A percentile compares a stretch with the other conserved stretches of the same genome.
Evolutionary conservation across 2,113 vertebrate genomes (phyloP).

Genomic region (Sclerurus mexicanus): DNA sequence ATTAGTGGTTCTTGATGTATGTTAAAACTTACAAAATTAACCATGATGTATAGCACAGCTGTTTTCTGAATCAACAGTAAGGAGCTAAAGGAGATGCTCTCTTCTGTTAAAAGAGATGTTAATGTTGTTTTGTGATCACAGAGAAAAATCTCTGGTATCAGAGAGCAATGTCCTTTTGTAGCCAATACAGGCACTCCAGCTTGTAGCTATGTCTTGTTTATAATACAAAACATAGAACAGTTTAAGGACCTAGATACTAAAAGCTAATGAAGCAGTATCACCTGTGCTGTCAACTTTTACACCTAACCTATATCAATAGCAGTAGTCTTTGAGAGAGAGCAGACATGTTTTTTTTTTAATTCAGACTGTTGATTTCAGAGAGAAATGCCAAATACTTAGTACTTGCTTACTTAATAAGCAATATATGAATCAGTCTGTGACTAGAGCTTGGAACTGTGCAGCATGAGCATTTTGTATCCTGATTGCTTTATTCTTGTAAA

Average conservation of each 20-base stretch:
- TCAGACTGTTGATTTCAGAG: not conserved
- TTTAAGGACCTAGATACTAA: not conserved
- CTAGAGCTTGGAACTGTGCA: not conserved
- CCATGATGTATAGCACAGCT: not conserved
- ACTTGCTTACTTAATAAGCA: not conserved
- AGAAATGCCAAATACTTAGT: not conserved
- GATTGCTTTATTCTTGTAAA: not conserved
- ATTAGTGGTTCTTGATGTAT: not conserved
- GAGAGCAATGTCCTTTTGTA: not conserved
- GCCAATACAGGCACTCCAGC: not conserved
- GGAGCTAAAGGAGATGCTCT: not conserved
- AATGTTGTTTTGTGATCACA: not conserved
- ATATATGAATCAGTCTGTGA: not conserved
- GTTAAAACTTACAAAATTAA: not conserved
- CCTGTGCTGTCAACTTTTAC: not conserved
- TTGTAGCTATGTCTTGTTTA: not conserved
- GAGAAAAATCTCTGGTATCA: not conserved
- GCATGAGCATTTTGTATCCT: not conserved
- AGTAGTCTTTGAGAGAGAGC: not conserved
- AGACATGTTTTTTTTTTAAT: not conserved
- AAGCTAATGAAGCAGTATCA: not conserved
- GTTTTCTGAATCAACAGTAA: not conserved
- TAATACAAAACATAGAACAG: not conserved
- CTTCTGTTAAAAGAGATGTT: not conserved
- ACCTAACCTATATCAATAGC: not conserved